A percentile compares a stretch with the other conserved stretches of the same genome.
Evolutionary conservation across 2,797 vertebrate genomes (phyloP).

Genomic region (Hapalemur alaotrensis): DNA sequence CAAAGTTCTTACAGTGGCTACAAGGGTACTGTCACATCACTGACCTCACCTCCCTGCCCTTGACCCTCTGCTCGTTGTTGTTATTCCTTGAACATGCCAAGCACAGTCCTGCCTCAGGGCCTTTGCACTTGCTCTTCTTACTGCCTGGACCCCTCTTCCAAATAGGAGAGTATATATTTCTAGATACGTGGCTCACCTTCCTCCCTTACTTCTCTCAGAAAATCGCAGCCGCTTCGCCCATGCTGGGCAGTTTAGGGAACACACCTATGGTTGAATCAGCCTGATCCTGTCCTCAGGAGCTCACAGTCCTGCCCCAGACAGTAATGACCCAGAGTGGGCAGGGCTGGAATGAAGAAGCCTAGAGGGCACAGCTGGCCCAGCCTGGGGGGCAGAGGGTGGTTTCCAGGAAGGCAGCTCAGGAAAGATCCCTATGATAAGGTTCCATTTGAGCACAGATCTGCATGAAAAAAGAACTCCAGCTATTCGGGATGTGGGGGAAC

Average conservation of each 20-base stretch:
- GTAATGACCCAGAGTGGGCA: neutral
- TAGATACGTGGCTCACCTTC: neutral
- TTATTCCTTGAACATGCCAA: neutral
- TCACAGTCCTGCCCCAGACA: neutral
- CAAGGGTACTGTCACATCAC: neutral
- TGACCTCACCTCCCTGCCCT: neutral
- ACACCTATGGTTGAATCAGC: neutral
- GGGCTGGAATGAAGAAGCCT: neutral
- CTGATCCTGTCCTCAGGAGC: neutral
- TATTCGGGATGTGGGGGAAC: fast-evolving
- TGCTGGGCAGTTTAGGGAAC: neutral
- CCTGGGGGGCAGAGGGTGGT: neutral
- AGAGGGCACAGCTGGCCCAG: neutral
- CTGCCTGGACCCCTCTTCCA: neutral
- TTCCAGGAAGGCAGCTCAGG: neutral
- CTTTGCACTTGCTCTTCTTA: neutral
- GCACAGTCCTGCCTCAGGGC: neutral
- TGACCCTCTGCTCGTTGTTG: neutral
- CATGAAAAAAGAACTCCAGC: neutral
- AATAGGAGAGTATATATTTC: neutral
- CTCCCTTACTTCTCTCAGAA: neutral
- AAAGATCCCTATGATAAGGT: neutral
- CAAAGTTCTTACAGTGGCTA: too few species aligned
- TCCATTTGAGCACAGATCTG: neutral
- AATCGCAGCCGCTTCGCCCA: neutral